Percentiles rank a stretch among this genome's conserved stretches.
phyloP scores from a whole-genome alignment of 2,113 vertebrate genomes.

The Felis chaus region DNA sequence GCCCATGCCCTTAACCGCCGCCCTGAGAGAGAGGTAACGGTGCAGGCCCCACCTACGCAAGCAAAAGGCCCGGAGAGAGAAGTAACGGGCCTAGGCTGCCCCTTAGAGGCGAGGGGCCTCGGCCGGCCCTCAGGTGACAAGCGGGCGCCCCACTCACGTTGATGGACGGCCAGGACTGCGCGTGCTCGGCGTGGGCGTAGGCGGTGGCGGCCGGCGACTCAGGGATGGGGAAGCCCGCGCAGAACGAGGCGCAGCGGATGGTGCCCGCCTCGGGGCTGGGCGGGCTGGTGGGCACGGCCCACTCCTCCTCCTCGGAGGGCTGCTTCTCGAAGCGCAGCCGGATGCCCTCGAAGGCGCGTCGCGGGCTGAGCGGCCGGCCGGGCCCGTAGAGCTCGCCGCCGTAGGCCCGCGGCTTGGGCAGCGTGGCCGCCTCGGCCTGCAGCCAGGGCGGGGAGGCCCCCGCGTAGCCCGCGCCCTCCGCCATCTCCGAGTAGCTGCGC shows the following conservation, averaged over 20 bases:
- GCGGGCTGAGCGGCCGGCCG: conserved; percentile 87
- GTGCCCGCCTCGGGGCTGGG: conserved; percentile 87
- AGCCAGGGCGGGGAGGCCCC: conserved; percentile 87
- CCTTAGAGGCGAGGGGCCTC: accelerated
- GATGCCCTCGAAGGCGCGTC: conserved; percentile 93
- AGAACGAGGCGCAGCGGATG: conserved; percentile 94
- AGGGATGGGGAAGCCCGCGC: conserved; percentile 92
- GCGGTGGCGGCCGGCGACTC: conserved; percentile 88
- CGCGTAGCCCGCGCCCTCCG: conserved; percentile 90
- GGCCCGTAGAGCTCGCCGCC: conserved; percentile 87
- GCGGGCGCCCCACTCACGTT: conserved; percentile 88
- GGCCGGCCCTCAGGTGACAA: not conserved
- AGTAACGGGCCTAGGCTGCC: too few species aligned
- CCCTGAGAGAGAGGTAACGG: not conserved
- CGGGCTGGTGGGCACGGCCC: conserved; percentile 91
- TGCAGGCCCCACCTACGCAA: not conserved
- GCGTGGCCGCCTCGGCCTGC: conserved; percentile 92
- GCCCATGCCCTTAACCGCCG: accelerated
- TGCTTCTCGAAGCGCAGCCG: conserved; percentile 94
- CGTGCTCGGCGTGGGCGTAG: conserved; percentile 91
- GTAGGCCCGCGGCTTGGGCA: conserved; percentile 94
- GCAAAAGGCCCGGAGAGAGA: not conserved
- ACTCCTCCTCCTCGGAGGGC: conserved; percentile 97
- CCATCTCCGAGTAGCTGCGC: conserved; percentile 96
- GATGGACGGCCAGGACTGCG: conserved; percentile 98